Evolutionary conservation across 2,113 vertebrate genomes (phyloP).

Genomic region (Solenodon paradoxus): DNA sequence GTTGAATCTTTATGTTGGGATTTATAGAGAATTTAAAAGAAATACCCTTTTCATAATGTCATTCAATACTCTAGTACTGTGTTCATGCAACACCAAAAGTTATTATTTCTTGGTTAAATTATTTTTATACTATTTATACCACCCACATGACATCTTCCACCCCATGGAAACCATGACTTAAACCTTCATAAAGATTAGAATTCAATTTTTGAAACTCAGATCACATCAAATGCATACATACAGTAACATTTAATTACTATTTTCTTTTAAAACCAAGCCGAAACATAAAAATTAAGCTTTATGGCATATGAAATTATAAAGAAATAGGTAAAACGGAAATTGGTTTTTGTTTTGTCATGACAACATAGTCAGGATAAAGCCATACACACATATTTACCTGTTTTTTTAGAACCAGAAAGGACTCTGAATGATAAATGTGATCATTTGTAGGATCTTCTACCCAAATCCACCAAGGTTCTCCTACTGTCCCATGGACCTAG

Average conservation of each 20-base stretch:
- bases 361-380: not conserved
- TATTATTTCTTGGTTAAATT: not conserved
- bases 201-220: not conserved
- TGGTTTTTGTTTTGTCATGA: not conserved
- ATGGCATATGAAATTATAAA: not conserved
- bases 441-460: conserved; percentile 98
- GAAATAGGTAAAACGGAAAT: conserved; percentile 21
- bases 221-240: not conserved
- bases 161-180: not conserved
- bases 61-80: not conserved
- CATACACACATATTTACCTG: conserved; percentile 84
- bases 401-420: conserved; percentile 98
- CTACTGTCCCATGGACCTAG: conserved; percentile 95
- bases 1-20: not conserved
- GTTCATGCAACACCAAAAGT: not conserved
- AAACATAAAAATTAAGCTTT: not conserved
- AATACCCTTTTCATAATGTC: not conserved
- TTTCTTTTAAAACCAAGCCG: conserved; percentile 15
- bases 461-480: conserved; percentile 99
- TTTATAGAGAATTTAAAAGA: not conserved
- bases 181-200: conserved; percentile 21
- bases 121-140: not conserved
- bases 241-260: not conserved
- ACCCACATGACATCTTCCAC: not conserved
- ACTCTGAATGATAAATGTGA: conserved; percentile 99